Conservation (phyloP, 2,888 invertebrate species). For the Hybos culiciformis region DNA sequence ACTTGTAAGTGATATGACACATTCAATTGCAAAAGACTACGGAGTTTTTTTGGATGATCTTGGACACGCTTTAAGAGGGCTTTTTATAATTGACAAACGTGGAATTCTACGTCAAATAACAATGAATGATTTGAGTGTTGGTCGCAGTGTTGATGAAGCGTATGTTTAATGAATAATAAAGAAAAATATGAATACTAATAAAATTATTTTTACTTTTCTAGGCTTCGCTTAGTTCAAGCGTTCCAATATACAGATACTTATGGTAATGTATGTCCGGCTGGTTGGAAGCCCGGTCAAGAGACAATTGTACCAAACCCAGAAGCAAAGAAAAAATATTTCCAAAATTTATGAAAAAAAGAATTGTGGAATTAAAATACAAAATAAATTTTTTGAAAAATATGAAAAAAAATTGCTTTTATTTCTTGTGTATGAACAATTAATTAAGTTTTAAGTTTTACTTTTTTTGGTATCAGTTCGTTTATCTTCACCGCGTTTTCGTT, state of each 20-base stretch:
- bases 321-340: conserved; percentile 68
- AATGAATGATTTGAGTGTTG: conserved; percentile 92
- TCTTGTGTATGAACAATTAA: too few species aligned
- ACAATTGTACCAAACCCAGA: conserved; percentile 73
- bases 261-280: conserved; percentile 91
- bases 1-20: conserved; percentile 79
- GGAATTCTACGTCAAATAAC: conserved; percentile 84
- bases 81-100: conserved; percentile 86
- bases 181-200: too few species aligned
- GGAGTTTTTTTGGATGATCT: conserved; percentile 85
- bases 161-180: too few species aligned
- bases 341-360: conserved; percentile 40
- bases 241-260: conserved; percentile 87
- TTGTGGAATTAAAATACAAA: not conserved
- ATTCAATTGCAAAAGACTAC: conserved; percentile 83
- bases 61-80: conserved; percentile 72
- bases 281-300: conserved; percentile 88
- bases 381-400: not conserved
- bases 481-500: conserved; percentile 57
- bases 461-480: conserved; percentile 5
- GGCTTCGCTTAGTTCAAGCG: conserved; percentile 78
- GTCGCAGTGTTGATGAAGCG: conserved; percentile 91
- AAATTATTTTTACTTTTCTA: too few species aligned
- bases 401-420: too few species aligned
- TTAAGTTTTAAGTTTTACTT: conserved; percentile 5